A percentile compares a stretch with the other conserved stretches of the same genome.
These are phyloP conservation scores for Pachliopta kotzebuea DNA, from an alignment of 2,888 invertebrate genomes.

Conservation along the genomic window DNA sequence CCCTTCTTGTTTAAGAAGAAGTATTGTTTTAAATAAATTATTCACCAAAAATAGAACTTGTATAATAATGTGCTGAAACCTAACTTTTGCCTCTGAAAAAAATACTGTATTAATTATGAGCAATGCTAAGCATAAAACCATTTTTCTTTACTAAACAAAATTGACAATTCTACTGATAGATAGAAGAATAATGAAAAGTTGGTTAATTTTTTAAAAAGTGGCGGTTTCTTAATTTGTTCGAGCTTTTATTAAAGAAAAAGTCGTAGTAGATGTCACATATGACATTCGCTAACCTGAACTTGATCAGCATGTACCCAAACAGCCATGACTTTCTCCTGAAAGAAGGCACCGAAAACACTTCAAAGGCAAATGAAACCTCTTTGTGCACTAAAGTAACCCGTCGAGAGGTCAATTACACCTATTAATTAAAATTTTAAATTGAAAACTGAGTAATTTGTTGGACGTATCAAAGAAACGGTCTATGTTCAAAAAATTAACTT, in stretches of 20 bases:
- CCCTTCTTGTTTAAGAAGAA: constrained; percentile 21
- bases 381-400: constrained; percentile 37
- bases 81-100: not conserved
- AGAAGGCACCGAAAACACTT: not conserved
- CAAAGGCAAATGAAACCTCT: constrained; percentile 19
- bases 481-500: constrained; percentile 22
- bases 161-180: too few relatives aligned
- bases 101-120: not conserved
- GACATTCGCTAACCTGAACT: too few relatives aligned
- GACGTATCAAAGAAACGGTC: constrained; percentile 36
- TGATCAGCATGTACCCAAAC: too few relatives aligned
- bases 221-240: too few relatives aligned
- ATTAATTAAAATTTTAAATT: constrained; percentile 47
- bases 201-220: too few relatives aligned
- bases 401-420: constrained; percentile 47
- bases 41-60: constrained; percentile 10
- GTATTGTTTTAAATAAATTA: constrained; percentile 15
- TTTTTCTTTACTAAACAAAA: too few relatives aligned
- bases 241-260: too few relatives aligned
- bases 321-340: too few relatives aligned
- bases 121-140: too few relatives aligned
- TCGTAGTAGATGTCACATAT: too few relatives aligned
- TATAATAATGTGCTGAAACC: not conserved
- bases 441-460: constrained; percentile 48
- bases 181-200: too few relatives aligned